These are phyloP conservation scores for Stenolophus ochropezus DNA, from an alignment of 2,888 invertebrate species.

Conservation along the genomic window DNA sequence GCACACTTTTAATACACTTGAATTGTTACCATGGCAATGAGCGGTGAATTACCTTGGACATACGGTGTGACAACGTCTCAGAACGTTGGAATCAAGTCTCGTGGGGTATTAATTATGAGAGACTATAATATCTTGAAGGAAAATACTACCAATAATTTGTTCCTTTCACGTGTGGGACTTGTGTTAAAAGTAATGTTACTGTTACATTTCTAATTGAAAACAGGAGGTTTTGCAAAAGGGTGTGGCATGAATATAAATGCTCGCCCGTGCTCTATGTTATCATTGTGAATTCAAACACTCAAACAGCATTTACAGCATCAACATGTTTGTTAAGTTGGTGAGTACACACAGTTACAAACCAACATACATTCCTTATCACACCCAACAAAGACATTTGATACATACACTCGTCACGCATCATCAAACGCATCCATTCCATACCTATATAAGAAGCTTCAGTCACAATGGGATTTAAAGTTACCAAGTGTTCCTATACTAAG, in stretches of 20 bases:
- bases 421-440: constrained; percentile 18
- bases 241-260: constrained; percentile 70
- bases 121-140: constrained; percentile 38
- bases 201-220: constrained; percentile 70
- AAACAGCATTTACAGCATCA: constrained; percentile 64
- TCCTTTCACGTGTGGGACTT: constrained; percentile 71
- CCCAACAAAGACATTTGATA: constrained; percentile 25
- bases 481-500: constrained; percentile 23
- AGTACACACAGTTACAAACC: constrained; percentile 64
- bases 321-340: constrained; percentile 73
- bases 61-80: constrained; percentile 69
- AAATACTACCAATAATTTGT: constrained; percentile 67
- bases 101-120: constrained; percentile 53
- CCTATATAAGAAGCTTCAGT: constrained; percentile 20
- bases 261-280: constrained; percentile 50
- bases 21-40: constrained; percentile 73
- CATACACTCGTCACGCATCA: constrained; percentile 21
- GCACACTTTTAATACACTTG: constrained; percentile 67
- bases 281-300: constrained; percentile 57
- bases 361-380: constrained; percentile 4
- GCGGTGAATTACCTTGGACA: constrained; percentile 69
- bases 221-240: constrained; percentile 67
- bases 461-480: constrained; percentile 13
- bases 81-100: constrained; percentile 64
- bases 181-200: constrained; percentile 68